Conservation (phyloP, 2,797 vertebrate genomes). For the Alectoris magna region DNA sequence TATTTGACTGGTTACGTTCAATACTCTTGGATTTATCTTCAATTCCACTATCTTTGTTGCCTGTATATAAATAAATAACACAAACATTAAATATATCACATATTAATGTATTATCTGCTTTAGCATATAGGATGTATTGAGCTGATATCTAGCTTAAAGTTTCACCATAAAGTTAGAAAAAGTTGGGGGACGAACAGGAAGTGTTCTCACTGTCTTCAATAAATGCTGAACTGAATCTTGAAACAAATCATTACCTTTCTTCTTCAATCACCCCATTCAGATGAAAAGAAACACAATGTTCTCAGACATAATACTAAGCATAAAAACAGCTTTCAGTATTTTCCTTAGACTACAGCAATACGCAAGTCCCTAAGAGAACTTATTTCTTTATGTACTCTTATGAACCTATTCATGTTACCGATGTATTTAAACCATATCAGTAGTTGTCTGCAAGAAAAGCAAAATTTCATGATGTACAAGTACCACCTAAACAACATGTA, state of each 20-base stretch:
- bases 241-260: not conserved
- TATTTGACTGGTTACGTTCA: slow-evolving; percentile 92
- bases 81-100: not conserved
- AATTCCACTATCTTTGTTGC: slow-evolving; percentile 80
- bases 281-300: not conserved
- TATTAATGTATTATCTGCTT: not conserved
- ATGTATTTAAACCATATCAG: slow-evolving; percentile 51
- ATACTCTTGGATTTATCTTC: slow-evolving; percentile 91
- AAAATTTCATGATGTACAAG: slow-evolving; percentile 39
- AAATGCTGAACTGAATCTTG: not conserved
- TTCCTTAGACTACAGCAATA: not conserved
- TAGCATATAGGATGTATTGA: not conserved
- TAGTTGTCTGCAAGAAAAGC: slow-evolving; percentile 56
- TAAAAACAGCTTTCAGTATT: not conserved
- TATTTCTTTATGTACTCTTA: slow-evolving; percentile 3
- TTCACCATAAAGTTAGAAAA: not conserved
- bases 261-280: not conserved
- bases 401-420: slow-evolving; percentile 29
- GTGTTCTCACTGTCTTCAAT: not conserved
- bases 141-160: not conserved
- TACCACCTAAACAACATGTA: not conserved
- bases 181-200: not conserved
- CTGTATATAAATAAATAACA: slow-evolving; percentile 44
- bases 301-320: not conserved
- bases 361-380: not conserved